phyloP scores from a whole-genome alignment of 1,140 invertebrate species.

The Bombus confusus region DNA sequence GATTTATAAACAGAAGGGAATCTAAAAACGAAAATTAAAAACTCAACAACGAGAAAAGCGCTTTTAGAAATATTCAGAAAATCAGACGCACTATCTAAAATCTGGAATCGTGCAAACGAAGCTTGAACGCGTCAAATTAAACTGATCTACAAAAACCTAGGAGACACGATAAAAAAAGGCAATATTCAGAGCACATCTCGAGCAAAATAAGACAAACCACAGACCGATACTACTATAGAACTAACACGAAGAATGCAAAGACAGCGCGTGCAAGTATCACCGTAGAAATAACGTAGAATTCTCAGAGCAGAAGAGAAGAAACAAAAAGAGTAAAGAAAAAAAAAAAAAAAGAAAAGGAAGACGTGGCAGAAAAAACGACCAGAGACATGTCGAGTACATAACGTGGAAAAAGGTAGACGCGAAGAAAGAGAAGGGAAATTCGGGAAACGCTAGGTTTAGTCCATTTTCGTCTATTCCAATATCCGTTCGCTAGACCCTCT shows the following conservation, averaged over 20 bases:
- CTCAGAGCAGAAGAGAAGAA: background rate
- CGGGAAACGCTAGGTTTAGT: background rate
- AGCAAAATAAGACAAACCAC: background rate
- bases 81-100: too few species aligned
- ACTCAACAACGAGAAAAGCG: too few species aligned
- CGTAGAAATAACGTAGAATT: background rate
- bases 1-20: too few species aligned
- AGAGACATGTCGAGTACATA: background rate
- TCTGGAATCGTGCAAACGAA: background rate
- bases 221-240: background rate
- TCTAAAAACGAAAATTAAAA: too few species aligned
- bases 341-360: background rate
- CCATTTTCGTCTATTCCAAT: constrained; percentile 58
- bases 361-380: background rate
- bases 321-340: background rate
- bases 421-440: background rate
- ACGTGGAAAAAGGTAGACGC: background rate
- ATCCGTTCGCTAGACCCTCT: constrained; percentile 48
- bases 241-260: background rate
- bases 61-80: too few species aligned
- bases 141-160: background rate
- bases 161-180: too few species aligned
- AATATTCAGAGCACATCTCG: background rate
- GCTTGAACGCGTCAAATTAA: background rate
- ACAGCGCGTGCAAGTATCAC: background rate